Conservation (phyloP, 2,113 vertebrate genomes). For the Cheilinus undulatus region DNA sequence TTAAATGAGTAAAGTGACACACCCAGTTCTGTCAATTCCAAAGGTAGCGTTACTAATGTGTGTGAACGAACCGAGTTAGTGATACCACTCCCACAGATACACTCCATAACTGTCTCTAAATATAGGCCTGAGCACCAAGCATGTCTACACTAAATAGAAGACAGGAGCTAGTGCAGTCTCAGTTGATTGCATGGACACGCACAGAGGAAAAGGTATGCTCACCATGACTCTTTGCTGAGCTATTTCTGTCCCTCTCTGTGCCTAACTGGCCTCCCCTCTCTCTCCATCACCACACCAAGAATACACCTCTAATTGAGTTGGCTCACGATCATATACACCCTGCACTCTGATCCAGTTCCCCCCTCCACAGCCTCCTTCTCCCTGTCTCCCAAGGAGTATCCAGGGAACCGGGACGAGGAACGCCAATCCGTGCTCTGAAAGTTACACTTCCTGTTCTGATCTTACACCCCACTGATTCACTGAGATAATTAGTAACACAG, state of each 20-base stretch:
- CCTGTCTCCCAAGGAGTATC: slow-evolving; percentile 31
- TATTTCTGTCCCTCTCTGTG: slow-evolving; percentile 78
- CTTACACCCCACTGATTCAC: slow-evolving; percentile 16
- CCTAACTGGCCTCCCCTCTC: slow-evolving; percentile 42
- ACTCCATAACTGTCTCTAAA: slow-evolving; percentile 42
- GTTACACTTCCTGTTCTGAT: slow-evolving; percentile 50
- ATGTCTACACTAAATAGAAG: slow-evolving; percentile 34
- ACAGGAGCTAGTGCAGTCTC: slow-evolving; percentile 44
- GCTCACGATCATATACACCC: slow-evolving; percentile 60
- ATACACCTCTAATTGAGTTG: slow-evolving; percentile 79
- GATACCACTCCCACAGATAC: slow-evolving; percentile 12
- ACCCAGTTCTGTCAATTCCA: not conserved
- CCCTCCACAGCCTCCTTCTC: not conserved
- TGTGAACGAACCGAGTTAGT: slow-evolving; percentile 5
- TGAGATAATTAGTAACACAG: slow-evolving; percentile 48
- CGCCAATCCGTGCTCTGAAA: slow-evolving; percentile 5
- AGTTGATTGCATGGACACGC: slow-evolving; percentile 55
- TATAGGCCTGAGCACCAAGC: slow-evolving; percentile 21
- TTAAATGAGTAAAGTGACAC: not conserved
- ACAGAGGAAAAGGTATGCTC: slow-evolving; percentile 63
- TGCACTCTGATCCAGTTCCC: slow-evolving; percentile 57
- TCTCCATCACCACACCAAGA: slow-evolving; percentile 56
- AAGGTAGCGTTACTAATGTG: not conserved
- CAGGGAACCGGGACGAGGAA: slow-evolving; percentile 41
- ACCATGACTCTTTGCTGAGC: slow-evolving; percentile 56